A percentile compares a stretch with the other conserved stretches of the same genome.
Evolutionary conservation across 2,888 invertebrate species (phyloP).

Genomic region (Mayetiola destructor): DNA sequence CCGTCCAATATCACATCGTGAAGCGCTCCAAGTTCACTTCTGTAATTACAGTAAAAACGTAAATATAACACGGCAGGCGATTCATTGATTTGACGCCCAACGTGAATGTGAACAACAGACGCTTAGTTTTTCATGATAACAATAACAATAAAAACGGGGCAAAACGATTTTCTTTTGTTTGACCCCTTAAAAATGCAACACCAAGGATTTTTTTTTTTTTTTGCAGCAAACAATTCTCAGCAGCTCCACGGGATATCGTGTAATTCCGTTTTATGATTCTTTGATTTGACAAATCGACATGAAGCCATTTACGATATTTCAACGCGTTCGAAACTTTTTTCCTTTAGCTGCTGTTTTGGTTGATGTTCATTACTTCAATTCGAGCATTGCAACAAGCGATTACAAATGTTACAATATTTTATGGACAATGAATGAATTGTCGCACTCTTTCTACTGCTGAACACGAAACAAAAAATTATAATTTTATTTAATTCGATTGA

Average conservation of each 20-base stretch:
- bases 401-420: too few relatives aligned
- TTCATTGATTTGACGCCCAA: constrained; percentile 8
- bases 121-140: neutral
- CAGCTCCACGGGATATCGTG: constrained; percentile 7
- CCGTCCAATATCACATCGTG: constrained; percentile 2
- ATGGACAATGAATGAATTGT: too few relatives aligned
- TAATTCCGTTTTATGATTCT: constrained; percentile 12
- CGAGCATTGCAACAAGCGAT: too few relatives aligned
- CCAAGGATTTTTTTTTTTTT: too few relatives aligned
- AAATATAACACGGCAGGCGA: constrained; percentile 12
- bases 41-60: constrained; percentile 5
- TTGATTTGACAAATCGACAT: constrained; percentile 13
- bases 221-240: too few relatives aligned
- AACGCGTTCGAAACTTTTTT: too few relatives aligned
- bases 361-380: too few relatives aligned
- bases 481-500: constrained; percentile 3
- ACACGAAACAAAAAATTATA: too few relatives aligned
- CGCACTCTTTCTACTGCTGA: too few relatives aligned
- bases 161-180: neutral
- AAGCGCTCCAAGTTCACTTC: neutral
- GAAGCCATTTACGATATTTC: neutral
- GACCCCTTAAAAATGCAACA: neutral
- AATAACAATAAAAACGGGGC: neutral
- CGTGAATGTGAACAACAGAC: neutral
- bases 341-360: neutral